Evolutionary conservation across 2,113 vertebrate genomes (phyloP).

Genomic region (Alexandromys fortis): DNA sequence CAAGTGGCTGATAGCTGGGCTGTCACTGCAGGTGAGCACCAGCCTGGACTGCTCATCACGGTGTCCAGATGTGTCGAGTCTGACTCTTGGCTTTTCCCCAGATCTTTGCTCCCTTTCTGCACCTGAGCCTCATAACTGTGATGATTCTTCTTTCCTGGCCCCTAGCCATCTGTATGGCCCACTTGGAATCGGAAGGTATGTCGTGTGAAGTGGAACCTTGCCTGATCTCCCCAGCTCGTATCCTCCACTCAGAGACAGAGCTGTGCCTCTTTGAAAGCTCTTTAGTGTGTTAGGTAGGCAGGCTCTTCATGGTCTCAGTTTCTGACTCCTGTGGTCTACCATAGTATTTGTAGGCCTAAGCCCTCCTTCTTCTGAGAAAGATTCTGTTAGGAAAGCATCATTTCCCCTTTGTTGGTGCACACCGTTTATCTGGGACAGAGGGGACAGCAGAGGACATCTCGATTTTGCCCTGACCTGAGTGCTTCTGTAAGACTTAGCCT

Average conservation of each 20-base stretch:
- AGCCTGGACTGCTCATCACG: neutral
- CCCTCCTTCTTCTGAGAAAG: neutral
- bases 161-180: slow-evolving; percentile 11
- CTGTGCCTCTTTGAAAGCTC: neutral
- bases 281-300: neutral
- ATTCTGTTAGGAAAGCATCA: neutral
- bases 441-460: neutral
- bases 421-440: neutral
- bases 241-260: neutral
- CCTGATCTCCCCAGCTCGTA: neutral
- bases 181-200: slow-evolving; percentile 74
- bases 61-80: neutral
- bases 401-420: neutral
- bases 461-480: neutral
- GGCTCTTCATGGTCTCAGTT: neutral
- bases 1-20: slow-evolving; percentile 66
- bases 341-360: neutral
- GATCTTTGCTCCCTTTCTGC: slow-evolving; percentile 73
- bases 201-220: neutral
- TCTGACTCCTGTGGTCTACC: neutral
- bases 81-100: slow-evolving; percentile 68
- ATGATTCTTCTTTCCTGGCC: slow-evolving; percentile 74
- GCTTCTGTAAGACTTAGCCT: neutral
- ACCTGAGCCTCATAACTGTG: slow-evolving; percentile 64
- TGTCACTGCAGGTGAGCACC: slow-evolving; percentile 71